phyloP scores from a whole-genome alignment of 2,113 vertebrate genomes.

The Cottus gobio region DNA sequence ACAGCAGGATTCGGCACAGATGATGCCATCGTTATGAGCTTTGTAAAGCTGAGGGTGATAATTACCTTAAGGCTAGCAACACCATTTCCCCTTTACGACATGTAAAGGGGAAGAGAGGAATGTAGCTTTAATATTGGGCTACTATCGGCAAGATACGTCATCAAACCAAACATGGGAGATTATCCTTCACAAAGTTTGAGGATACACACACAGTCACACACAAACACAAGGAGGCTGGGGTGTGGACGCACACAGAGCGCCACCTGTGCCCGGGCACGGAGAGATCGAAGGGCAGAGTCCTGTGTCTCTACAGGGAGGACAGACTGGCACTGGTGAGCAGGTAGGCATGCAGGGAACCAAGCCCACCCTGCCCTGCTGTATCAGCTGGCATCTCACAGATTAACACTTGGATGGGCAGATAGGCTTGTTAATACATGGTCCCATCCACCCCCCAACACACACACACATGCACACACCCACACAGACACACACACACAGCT shows the following conservation, averaged over 20 bases:
- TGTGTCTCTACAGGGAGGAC: conserved; percentile 47
- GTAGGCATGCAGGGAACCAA: conserved; percentile 61
- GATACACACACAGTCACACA: conserved; percentile 51
- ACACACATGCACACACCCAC: conserved; percentile 9
- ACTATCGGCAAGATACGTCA: conserved; percentile 8
- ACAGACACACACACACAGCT: not conserved
- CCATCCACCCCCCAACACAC: conserved; percentile 41
- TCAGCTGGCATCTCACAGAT: conserved; percentile 73
- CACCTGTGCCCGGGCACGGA: conserved; percentile 69
- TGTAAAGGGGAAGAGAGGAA: too few relatives aligned
- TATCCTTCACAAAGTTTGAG: conserved; percentile 61
- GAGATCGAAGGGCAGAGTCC: conserved; percentile 62
- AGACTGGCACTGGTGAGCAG: conserved; percentile 61
- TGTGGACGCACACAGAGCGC: conserved; percentile 64
- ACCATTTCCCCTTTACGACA: too few relatives aligned
- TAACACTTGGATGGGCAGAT: conserved; percentile 76
- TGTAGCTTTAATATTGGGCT: too few relatives aligned
- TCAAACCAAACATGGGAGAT: conserved; percentile 20
- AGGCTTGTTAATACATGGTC: conserved; percentile 78
- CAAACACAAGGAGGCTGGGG: conserved; percentile 55
- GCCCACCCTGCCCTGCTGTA: conserved; percentile 61
- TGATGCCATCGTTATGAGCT: too few relatives aligned
- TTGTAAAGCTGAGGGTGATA: too few relatives aligned
- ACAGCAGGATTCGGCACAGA: too few relatives aligned
- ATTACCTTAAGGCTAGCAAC: too few relatives aligned